These are phyloP conservation scores for Phenganax marumi DNA, from an alignment of 92 coral and sea anemone species.

Conservation along the genomic window DNA sequence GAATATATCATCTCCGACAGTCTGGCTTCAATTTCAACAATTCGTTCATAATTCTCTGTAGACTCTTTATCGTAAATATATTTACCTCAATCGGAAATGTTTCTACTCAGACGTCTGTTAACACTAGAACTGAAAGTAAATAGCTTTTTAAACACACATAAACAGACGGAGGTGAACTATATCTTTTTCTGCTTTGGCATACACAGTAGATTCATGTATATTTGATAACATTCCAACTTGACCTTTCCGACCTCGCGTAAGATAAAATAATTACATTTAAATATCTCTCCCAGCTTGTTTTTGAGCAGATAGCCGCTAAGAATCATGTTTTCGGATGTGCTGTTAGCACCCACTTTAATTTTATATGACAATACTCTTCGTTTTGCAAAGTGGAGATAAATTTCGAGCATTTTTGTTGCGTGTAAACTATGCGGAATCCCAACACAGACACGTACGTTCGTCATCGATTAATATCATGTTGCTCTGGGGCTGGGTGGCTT, in stretches of 20 bases:
- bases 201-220: conserved; percentile 28
- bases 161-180: neutral
- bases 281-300: conserved; percentile 8
- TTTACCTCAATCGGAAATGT: neutral
- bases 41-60: neutral
- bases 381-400: too few species aligned
- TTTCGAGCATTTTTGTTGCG: too few species aligned
- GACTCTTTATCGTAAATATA: neutral
- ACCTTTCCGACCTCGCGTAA: conserved; percentile 16
- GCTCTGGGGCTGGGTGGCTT: too few species aligned
- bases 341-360: neutral
- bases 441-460: too few species aligned
- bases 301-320: neutral
- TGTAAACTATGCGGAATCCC: too few species aligned
- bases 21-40: neutral
- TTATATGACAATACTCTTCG: neutral
- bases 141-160: neutral
- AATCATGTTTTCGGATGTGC: neutral
- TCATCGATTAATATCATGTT: too few species aligned
- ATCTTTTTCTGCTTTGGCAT: neutral
- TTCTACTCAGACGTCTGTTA: neutral
- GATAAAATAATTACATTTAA: conserved; percentile 32
- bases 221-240: conserved; percentile 31
- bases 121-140: conserved; percentile 16
- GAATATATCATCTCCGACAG: neutral